These are phyloP conservation scores for Drosophila percnosoma DNA, from an alignment of 2,888 invertebrate species.

Conservation along the genomic window DNA sequence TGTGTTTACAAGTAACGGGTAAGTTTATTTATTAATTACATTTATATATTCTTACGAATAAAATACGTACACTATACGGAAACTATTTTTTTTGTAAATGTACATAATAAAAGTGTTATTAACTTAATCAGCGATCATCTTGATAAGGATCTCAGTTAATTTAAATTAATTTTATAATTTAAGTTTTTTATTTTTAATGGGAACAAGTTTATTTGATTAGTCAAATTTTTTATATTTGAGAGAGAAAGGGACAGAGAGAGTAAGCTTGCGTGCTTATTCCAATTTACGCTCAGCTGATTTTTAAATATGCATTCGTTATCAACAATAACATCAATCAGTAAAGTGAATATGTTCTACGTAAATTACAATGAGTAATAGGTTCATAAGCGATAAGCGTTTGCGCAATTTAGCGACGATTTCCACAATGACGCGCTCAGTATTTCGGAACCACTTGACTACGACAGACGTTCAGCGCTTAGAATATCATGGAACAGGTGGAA, in stretches of 20 bases:
- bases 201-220: neutral
- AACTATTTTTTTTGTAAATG: neutral
- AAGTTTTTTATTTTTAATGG: neutral
- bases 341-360: slow-evolving; percentile 3
- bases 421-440: slow-evolving; percentile 31
- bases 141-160: neutral
- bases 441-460: slow-evolving; percentile 15
- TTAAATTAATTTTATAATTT: neutral
- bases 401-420: slow-evolving; percentile 28
- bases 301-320: slow-evolving; percentile 4
- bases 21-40: slow-evolving; percentile 8
- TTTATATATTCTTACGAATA: neutral
- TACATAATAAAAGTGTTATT: too few species aligned
- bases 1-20: neutral
- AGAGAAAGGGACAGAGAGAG: neutral
- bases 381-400: slow-evolving; percentile 27
- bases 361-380: slow-evolving; percentile 25
- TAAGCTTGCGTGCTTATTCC: neutral
- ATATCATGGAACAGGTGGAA: slow-evolving; percentile 38
- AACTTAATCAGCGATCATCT: neutral
- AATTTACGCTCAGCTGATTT: neutral
- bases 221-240: neutral
- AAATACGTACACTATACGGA: neutral
- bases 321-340: slow-evolving; percentile 11
- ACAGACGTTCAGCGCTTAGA: slow-evolving; percentile 29